Evolutionary conservation across 1,140 invertebrate genomes (phyloP), one percentile per base, ranked within the genome.

Genomic region (Tachypleus tridentatus): DNA sequence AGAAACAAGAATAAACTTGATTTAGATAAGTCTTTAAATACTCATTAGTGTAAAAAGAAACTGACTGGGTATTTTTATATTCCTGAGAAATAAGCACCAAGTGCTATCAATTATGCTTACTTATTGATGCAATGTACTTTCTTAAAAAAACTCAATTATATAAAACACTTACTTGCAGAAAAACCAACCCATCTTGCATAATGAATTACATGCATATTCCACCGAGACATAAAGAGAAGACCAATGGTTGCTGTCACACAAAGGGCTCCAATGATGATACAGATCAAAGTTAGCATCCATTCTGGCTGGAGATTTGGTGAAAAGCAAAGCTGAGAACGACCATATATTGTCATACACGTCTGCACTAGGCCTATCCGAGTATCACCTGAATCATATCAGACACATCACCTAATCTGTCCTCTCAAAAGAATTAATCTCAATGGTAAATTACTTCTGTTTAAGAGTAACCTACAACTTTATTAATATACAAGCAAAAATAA

Each of bases 121-220:
- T 29, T 29, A 29, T 29, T 29, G 29, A 29, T 29, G 29, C 29
- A 29, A 29, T 29, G 10, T 60, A 49, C 51, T 6, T 51, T 62
- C 8, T 6, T 48, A 54, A 6, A 10, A n/a, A 56, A 62, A 9
- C 51, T 8, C 8, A 58, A 58, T 54, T 8, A 54, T n/a, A 54
- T 57, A 60, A 29, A 4, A 65, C 11, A 80, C 85, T 83, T 85
- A 92, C 89, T 95, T 74, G 92, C 92, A 70, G 89, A 88, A 80
- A 97, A 96, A 73, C 93, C 93, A 69, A 95, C 88, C 92, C 93
- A 96, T 75, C 92, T 80, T 4, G 92, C 93, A 82, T 93, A 93
- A 3, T 89, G 87, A 70, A 95, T 86, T 0, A 93, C 88, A 78
- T 91, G 87, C 60, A 88, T 80, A 76, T 93, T 91, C 87, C 93